Evolutionary conservation across 2,113 vertebrate genomes (phyloP), one percentile per base, ranked within the genome.

Genomic region (Oostethus manadensis): DNA sequence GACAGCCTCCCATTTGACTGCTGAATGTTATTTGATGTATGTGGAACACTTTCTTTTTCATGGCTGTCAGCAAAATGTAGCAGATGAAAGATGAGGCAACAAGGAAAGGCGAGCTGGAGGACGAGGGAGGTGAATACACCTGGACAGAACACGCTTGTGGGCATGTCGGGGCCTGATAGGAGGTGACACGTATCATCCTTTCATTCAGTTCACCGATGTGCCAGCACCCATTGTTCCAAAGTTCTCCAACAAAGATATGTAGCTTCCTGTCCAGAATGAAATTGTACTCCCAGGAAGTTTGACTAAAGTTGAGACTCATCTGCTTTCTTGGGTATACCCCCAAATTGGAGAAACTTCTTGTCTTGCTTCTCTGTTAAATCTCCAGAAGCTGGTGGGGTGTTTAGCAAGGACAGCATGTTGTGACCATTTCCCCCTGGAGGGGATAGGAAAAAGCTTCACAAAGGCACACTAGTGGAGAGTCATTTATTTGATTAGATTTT

Each of bases 401-500:
- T 84, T 78, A 84, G 75, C 78, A 81, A 73, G 76, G 85, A 82
- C 72, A 48, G 72, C 61, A 57, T 78, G 69, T 84, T 79, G 74
- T 81, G 72, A 76, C 83, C 78, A 20, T 51, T 54, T n/a, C 53
- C 76, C 72, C 71, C 83, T 66, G 69, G 74, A 73, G 77, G 59
- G 80, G 77, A 74, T 78, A 72, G 76, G 58, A 80, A 77, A 65
- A 72, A 55, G 65, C 79, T 81, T 77, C 75, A 74, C 77, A 83
- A 53, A 67, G 68, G 49, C 76, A 74, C 47, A 73, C 68, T 71
- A 64, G 66, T 78, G 77, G 67, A 65, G 78, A 82, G 68, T 82
- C 70, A 87, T 86, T 84, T 86, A 86, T 84, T 84, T 86, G 84
- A 87, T 87, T 83, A 70, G 86, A 84, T 81, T 84, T 86, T 86